Base-by-base conservation (phyloP, 1,140 invertebrate species). In the Ostrea edulis region DNA sequence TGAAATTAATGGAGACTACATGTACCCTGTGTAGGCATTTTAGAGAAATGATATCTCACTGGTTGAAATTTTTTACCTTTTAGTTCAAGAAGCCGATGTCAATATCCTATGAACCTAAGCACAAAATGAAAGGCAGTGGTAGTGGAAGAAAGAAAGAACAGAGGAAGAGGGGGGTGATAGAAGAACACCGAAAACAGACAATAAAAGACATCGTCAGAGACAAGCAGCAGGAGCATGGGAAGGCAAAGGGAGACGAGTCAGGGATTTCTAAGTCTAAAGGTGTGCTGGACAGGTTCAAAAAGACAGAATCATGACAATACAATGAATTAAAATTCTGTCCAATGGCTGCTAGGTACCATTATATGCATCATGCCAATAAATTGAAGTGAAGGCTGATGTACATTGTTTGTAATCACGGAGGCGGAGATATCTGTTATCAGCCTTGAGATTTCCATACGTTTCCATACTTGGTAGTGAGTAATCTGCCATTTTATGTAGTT, bases 21-120 rank as follows among this genome's bases (percentile, higher is more conserved):
- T n/a, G n/a, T n/a, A 5, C 35, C 35, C 5, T 2, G 35, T 44
- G 35, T 5, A 44, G 35, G 35, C 1, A 2, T 44, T 44, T 44
- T 44, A 44, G 2, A 44, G 35, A 1, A 44, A 44, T 44, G 35
- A 44, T 1, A 44, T 44, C 35, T 44, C 35, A 44, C 35, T 2
- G 35, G 5, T 44, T 44, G 35, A 44, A 44, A 62, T 82, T 44
- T 84, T 89, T 89, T 91, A 65, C 51, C 85, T 91, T 92, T 84
- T 82, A 98, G 97, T 96, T 96, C 93, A 92, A 98, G 12, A 98
- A 97, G 94, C 96, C 97, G 25, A 97, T 97, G 53, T 96, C 97
- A 90, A 96, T 98, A 58, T 96, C 98, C 87, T 97, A 97, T 86
- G 96, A 96, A 90, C 96, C 97, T 0, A 96, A 97, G 51, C 96